Evolutionary conservation across 2,888 invertebrate species (phyloP), one percentile per base, ranked within the genome.

Genomic region (Rhingia campestris): DNA sequence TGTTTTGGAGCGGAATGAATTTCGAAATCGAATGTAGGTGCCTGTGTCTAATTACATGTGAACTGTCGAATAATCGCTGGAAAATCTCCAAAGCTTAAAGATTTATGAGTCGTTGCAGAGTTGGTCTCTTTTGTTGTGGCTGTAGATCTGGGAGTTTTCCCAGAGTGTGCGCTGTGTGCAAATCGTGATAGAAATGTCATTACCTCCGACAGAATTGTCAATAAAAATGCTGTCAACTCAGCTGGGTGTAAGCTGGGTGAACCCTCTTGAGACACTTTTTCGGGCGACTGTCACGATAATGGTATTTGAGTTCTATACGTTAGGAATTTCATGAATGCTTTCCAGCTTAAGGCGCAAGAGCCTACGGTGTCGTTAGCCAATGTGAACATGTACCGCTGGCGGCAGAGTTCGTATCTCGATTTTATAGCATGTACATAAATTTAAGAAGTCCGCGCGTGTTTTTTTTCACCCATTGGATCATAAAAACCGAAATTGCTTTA

Each of bases 1-100:
- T 37, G 5, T 39, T 9, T 61, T 39, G n/a, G 10, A 72, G 49
- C 35, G n/a, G 22, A 79, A 66, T 53, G 61, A 35, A 41, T 81
- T 76, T 76, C 54, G 70, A 66, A 75, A 81, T 72, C 72, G 66
- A 64, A 81, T 58, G 53, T 43, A 69, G 67, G 61, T 53, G 64
- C 70, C 58, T 70, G 64, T 53, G 75, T 75, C 66, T 72, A 77
- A 81, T 76, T 81, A 72, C 72, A 81, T 81, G 77, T 77, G 81
- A 81, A 76, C 66, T 76, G 39, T 66, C 12, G 7, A 45, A 72
- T 77, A 72, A 72, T 81, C 77, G 41, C 61, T 76, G 77, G 70
- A 81, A 81, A 76, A 81, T 81, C 81, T 75, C 12, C 47, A 58
- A 64, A 22, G 30, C 37, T 22, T 37, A 39, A 58, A 75, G 75